Conservation (phyloP, 2,113 vertebrate genomes). For the Ophiodon elongatus region DNA sequence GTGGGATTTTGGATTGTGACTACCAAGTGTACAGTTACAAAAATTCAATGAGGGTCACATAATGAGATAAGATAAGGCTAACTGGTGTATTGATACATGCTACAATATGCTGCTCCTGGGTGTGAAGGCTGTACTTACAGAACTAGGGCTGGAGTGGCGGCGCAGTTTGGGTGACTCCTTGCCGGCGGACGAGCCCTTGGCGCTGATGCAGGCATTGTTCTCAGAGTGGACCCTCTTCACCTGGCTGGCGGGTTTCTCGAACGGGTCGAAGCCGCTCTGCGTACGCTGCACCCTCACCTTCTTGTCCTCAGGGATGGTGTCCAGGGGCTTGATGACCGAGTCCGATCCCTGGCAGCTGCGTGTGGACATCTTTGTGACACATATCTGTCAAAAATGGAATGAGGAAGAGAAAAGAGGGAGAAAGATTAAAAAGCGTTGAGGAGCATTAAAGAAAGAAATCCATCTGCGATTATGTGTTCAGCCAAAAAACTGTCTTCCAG, state of each 20-base stretch:
- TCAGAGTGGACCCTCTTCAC: slow-evolving; percentile 97
- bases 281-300: slow-evolving; percentile 97
- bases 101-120: neutral
- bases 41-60: neutral
- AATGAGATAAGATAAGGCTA: neutral
- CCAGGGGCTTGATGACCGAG: slow-evolving; percentile 95
- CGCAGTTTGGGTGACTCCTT: slow-evolving; percentile 95
- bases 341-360: slow-evolving; percentile 96
- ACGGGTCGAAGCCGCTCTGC: slow-evolving; percentile 94
- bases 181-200: slow-evolving; percentile 89
- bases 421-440: slow-evolving; percentile 14
- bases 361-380: slow-evolving; percentile 99
- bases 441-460: slow-evolving; percentile 38
- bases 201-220: slow-evolving; percentile 95
- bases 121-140: slow-evolving; percentile 85
- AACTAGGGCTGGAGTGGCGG: slow-evolving; percentile 95
- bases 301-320: slow-evolving; percentile 98
- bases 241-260: slow-evolving; percentile 94
- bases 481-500: slow-evolving; percentile 45
- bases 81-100: neutral
- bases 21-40: no score
- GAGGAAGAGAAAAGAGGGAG: neutral
- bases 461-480: slow-evolving; percentile 57
- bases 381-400: slow-evolving; percentile 88
- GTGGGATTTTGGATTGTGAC: neutral